Percentiles rank a stretch among this genome's conserved stretches.
Conservation (phyloP, 2,797 vertebrate genomes). For the Rhinogobio ventralis region DNA sequence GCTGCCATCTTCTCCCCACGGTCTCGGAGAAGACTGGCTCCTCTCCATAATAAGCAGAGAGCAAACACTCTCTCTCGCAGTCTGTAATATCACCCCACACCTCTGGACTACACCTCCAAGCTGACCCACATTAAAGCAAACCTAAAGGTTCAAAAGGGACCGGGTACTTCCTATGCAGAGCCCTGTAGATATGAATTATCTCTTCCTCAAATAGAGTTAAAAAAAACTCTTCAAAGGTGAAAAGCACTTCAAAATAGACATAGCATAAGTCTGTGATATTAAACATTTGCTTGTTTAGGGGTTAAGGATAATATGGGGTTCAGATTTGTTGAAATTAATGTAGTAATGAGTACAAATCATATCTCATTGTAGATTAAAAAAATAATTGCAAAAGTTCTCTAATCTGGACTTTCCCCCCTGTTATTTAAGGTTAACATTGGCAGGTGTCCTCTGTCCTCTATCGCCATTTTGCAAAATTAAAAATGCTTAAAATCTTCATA, state of each 20-base stretch:
- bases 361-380: background rate
- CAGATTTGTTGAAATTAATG: background rate
- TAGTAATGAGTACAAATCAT: background rate
- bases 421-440: background rate
- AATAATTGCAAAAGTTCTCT: background rate
- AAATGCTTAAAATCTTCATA: background rate
- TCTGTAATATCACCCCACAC: conserved; percentile 67
- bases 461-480: background rate
- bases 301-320: background rate
- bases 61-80: conserved; percentile 62
- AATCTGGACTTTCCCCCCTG: background rate
- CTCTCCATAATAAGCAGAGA: conserved; percentile 67
- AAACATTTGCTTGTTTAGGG: conserved; percentile 10
- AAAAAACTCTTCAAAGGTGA: background rate
- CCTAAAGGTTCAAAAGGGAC: conserved; percentile 52
- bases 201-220: conserved; percentile 28
- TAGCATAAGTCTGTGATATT: background rate
- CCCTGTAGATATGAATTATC: conserved; percentile 45
- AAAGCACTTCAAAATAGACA: background rate
- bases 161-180: conserved; percentile 41
- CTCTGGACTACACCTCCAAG: conserved; percentile 60
- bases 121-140: conserved; percentile 63
- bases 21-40: conserved; percentile 61
- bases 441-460: background rate
- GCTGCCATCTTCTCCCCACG: conserved; percentile 64